Evolutionary conservation across 2,888 invertebrate genomes (phyloP).

Genomic region (Noctua pronuba): DNA sequence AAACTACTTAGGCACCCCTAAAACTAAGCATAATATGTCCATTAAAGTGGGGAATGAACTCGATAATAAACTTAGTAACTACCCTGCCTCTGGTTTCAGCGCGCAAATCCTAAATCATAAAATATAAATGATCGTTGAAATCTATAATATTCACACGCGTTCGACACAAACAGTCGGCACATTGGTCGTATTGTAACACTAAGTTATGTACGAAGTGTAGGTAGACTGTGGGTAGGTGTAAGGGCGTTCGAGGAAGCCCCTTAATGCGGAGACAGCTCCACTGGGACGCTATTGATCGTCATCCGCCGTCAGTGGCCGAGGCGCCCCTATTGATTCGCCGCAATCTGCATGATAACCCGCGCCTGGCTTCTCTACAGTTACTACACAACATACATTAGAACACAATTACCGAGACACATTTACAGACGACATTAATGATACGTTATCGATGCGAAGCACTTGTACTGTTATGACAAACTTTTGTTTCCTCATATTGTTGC

Average conservation of each 20-base stretch:
- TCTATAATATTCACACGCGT: slow-evolving; percentile 56
- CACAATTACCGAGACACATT: slow-evolving; percentile 74
- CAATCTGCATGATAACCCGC: slow-evolving; percentile 90
- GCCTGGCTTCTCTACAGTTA: slow-evolving; percentile 83
- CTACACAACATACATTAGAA: slow-evolving; percentile 79
- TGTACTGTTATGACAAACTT: slow-evolving; percentile 52
- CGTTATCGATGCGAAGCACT: slow-evolving; percentile 64
- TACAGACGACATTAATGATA: slow-evolving; percentile 69
- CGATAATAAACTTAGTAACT: slow-evolving; percentile 8
- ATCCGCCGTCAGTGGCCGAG: slow-evolving; percentile 89
- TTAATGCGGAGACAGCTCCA: slow-evolving; percentile 90
- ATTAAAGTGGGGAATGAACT: slow-evolving; percentile 15
- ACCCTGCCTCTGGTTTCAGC: slow-evolving; percentile 4
- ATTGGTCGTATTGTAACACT: slow-evolving; percentile 68
- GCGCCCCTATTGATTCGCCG: slow-evolving; percentile 90
- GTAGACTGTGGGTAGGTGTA: slow-evolving; percentile 86
- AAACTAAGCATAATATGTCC: not conserved
- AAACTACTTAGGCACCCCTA: not conserved
- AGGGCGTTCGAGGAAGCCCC: slow-evolving; percentile 90
- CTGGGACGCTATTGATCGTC: slow-evolving; percentile 90
- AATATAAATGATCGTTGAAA: slow-evolving; percentile 43
- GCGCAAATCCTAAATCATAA: slow-evolving; percentile 29
- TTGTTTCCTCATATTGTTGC: slow-evolving; percentile 26
- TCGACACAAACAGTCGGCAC: slow-evolving; percentile 59
- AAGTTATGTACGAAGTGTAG: slow-evolving; percentile 79